Base-by-base conservation (phyloP, 2,797 vertebrate species). In the Clarias laeviceps region DNA sequence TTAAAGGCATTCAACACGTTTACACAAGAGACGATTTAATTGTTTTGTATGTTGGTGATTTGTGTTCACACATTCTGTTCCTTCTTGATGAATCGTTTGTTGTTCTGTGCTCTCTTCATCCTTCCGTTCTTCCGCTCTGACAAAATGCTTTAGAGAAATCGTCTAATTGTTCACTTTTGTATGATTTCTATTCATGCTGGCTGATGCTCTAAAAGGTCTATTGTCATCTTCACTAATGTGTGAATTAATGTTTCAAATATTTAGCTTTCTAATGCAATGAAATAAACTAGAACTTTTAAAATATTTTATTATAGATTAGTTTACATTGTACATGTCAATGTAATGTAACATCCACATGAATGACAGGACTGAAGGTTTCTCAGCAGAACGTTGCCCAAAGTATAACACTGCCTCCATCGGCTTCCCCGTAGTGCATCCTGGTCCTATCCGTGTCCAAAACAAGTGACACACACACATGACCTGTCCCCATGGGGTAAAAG, bases 1-100 rank as follows among this genome's bases (percentile, higher is more conserved):
- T 76, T 70, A 59, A 81, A 87, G 85, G 82, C 34, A 84, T 76
- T 84, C 54, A 27, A 84, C 77, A 72, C 82, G 50, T 85, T 89
- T 82, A 69, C 74, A 45, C 65, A 37, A 6, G 74, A 83, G 65
- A 22, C 50, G 22, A 54, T 81, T 15, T 61, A 84, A 74, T 56
- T 37, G 73, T 54, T 65, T 76, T 50, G 50, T 37, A 69, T 79
- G 68, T 79, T 40, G 22, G 3, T 85, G 92, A 87, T 90, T 80
- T 85, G 29, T 77, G 8, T 50, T 72, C 27, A 40, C 84, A 83
- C 85, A 20, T 64, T 82, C 61, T 77, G 87, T 12, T 68, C 12
- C 84, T 84, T 40, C 57, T 18, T 17, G 59, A 62, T 15, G 15
- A 37, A 79, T 64, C 9, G 57, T 40, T 62, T 62, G 77, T n/a